Percentiles rank a stretch among this genome's conserved stretches.
These are phyloP conservation scores for Corythoichthys intestinalis DNA, from an alignment of 2,113 vertebrate species.

Conservation along the genomic window DNA sequence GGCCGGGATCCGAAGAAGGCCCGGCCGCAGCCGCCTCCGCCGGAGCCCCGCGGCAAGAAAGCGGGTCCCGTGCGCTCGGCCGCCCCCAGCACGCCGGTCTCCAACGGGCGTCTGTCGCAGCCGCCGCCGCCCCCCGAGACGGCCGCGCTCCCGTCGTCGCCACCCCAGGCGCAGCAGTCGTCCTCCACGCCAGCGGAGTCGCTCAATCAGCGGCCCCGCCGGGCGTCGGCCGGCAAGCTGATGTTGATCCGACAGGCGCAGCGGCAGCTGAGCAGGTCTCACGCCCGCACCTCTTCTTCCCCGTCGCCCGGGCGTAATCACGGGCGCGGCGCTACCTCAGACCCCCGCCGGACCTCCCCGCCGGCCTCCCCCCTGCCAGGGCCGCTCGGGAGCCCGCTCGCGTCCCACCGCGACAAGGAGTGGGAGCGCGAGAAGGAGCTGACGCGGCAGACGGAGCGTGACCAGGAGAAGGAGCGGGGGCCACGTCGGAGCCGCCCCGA, in stretches of 20 bases:
- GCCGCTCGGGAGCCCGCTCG: constrained; percentile 76
- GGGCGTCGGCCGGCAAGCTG: constrained; percentile 86
- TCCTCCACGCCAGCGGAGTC: constrained; percentile 80
- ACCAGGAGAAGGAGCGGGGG: constrained; percentile 78
- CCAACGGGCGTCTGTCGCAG: constrained; percentile 81
- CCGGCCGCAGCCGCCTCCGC: constrained; percentile 59
- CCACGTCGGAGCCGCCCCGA: constrained; percentile 76
- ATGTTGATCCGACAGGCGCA: constrained; percentile 87
- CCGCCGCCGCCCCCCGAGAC: constrained; percentile 50
- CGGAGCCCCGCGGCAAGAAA: constrained; percentile 87
- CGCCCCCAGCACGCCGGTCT: constrained; percentile 72
- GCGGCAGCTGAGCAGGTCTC: constrained; percentile 87
- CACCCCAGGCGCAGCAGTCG: constrained; percentile 44
- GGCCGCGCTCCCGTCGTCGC: constrained; percentile 32
- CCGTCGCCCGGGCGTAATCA: constrained; percentile 55
- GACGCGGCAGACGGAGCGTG: constrained; percentile 71
- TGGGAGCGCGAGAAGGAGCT: constrained; percentile 66
- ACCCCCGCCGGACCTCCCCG: constrained; percentile 72
- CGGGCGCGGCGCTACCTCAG: constrained; percentile 88
- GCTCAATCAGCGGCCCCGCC: constrained; percentile 78
- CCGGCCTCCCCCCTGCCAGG: constrained; percentile 37
- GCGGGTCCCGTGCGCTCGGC: constrained; percentile 60
- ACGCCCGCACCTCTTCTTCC: constrained; percentile 71
- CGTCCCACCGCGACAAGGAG: constrained; percentile 55
- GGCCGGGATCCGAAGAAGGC: constrained; percentile 67